Evolutionary conservation across 1,140 invertebrate species (phyloP), one percentile per base, ranked within the genome.

Genomic region (Dysdera silvatica): DNA sequence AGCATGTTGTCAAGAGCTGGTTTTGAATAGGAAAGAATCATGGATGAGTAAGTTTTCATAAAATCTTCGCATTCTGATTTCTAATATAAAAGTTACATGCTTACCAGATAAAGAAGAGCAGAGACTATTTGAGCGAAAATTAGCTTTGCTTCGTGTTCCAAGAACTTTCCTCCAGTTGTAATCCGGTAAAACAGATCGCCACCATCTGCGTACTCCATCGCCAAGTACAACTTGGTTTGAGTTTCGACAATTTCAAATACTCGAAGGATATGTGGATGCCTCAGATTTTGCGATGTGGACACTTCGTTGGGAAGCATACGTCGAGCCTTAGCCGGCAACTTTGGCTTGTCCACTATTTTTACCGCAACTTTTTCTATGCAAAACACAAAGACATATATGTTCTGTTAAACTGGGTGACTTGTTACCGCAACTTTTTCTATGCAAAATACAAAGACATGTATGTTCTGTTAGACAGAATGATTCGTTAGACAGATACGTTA

Each of bases 101-200:
- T 77, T 75, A 92, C 90, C 85, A 94, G 82, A 75, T 93, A 87
- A 67, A 85, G 81, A 16, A 94, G 83, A 51, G 88, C 90, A 56
- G 87, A 82, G 8, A 88, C 74, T 62, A 92, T 81, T 78, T 93
- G 89, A 58, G 85, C 81, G 74, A 89, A 89, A 29, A 91, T 78
- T 18, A 77, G 77, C 70, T 85, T 83, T 33, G 88, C 87, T 66
- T 88, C 84, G 23, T 76, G 72, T 78, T 94, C 91, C 18, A 72
- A 67, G 26, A 85, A 78, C 68, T 82, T 81, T 26, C 89, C 90
- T 61, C 86, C 82, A 68, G 84, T 83, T 18, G 86, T 87, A 35
- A 94, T 84, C 72, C 84, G 86, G 63, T 87, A 85, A 75, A 89
- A 92, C 1, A 94, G 75, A 75, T 93, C 90, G 4, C 90, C 90